Evolutionary conservation across 2,888 invertebrate species (phyloP).

Genomic region (Plagodis dolabraria): DNA sequence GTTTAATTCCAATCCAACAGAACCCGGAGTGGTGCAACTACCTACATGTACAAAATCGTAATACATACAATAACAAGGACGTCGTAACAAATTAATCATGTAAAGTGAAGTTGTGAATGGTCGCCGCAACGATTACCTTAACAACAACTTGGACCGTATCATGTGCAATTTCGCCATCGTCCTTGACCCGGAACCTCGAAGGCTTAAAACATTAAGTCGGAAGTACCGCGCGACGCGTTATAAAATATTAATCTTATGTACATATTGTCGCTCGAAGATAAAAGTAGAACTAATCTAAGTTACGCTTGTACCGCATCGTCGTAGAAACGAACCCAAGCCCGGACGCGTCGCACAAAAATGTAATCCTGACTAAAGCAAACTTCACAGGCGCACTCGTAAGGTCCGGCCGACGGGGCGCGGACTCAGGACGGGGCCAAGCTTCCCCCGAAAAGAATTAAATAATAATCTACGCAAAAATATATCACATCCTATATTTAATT

Average conservation of each 20-base stretch:
- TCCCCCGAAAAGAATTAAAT: slow-evolving; percentile 15
- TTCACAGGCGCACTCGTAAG: slow-evolving; percentile 28
- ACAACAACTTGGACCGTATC: slow-evolving; percentile 33
- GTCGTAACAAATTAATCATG: slow-evolving; percentile 15
- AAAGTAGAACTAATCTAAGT: slow-evolving; percentile 74
- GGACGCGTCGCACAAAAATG: slow-evolving; percentile 18
- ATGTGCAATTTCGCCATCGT: slow-evolving; percentile 32
- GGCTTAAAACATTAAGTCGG: slow-evolving; percentile 39
- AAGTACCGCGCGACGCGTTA: slow-evolving; percentile 70
- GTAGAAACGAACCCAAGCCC: slow-evolving; percentile 19
- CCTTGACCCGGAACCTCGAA: slow-evolving; percentile 38
- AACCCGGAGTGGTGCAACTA: slow-evolving; percentile 8
- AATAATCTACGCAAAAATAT: slow-evolving; percentile 22
- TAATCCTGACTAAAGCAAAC: slow-evolving; percentile 18
- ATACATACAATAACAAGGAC: slow-evolving; percentile 14
- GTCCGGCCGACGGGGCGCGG: slow-evolving; percentile 31
- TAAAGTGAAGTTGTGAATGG: slow-evolving; percentile 24
- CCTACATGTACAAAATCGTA: neutral
- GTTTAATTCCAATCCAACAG: neutral
- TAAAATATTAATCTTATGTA: slow-evolving; percentile 84
- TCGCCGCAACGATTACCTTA: slow-evolving; percentile 41
- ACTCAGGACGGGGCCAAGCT: slow-evolving; percentile 29
- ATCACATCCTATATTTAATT: slow-evolving; percentile 39
- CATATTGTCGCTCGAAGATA: slow-evolving; percentile 85
- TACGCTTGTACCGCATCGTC: slow-evolving; percentile 35